Base-by-base conservation (phyloP, 35 echinoderm and acorn worm genomes). In the Heliocidaris tuberculata region DNA sequence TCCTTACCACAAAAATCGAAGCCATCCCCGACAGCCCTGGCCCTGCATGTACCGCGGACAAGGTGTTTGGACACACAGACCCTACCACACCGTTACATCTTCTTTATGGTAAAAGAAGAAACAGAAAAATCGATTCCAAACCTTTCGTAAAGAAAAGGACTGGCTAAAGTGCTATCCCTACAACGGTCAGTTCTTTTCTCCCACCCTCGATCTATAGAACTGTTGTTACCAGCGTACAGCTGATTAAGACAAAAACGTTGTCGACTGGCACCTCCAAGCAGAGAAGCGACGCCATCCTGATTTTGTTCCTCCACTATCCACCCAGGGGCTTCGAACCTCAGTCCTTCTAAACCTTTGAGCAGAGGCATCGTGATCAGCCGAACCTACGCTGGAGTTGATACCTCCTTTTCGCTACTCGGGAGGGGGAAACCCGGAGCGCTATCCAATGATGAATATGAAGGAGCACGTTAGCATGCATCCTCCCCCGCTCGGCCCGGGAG, bases 381-480 rank as follows among this genome's bases (percentile, higher is more conserved):
- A 95, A 50, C 92, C 59, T 92, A 95, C 86, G 87, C 86, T 95
- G 94, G 94, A 88, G 94, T 92, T 90, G 56, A 95, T 95, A 92
- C 88, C 88, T 17, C 31, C 91, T 52, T 93, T 56, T 29, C 91
- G 91, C 31, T 93, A 93, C 91, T 59, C 91, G 91, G 91, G 91
- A 49, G 91, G 48, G 27, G 50, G 91, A 10, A 93, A 59, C 91
- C 47, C 47, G 13, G 91, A 93, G 91, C 47, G 91, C 12, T 93
- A 93, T 59, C 91, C 91, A 49, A 93, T 93, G 92, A 97, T 97
- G 96, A 95, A 97, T 32, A 93, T 95, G 90, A 97, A 97, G 85
- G 96, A 97, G 59, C 96, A 97, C 52, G 96, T 97, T n/a, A 93
- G 96, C 85, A 97, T 97, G 94, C 96, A 95, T 88, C 96, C 96